Percentiles rank a stretch among this genome's conserved stretches.
Evolutionary conservation across 2,797 vertebrate genomes (phyloP).

Genomic region (Chiloscyllium punctatum): DNA sequence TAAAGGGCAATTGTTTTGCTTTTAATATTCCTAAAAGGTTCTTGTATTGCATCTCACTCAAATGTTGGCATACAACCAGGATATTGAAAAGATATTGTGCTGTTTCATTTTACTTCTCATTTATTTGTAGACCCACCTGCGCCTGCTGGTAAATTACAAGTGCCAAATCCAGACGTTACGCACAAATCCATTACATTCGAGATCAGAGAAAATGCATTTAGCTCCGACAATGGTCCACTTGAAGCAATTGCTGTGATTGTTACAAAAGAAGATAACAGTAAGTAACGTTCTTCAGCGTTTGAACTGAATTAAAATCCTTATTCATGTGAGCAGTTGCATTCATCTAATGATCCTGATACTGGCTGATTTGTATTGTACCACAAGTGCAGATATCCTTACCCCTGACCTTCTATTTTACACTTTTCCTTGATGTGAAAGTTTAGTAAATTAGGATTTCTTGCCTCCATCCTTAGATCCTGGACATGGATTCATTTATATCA

Average conservation of each 20-base stretch:
- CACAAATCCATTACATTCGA: neutral
- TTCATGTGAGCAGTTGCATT: too few species aligned
- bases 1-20: neutral
- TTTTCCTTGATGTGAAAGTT: neutral
- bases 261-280: neutral
- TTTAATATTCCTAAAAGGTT: neutral
- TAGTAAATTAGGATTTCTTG: neutral
- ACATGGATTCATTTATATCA: neutral
- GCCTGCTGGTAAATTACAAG: neutral
- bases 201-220: neutral
- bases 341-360: neutral
- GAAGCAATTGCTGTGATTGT: constrained; percentile 8
- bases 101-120: neutral
- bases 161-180: neutral
- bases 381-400: neutral
- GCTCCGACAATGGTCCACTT: neutral
- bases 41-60: neutral
- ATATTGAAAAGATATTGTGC: neutral
- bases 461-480: neutral
- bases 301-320: neutral
- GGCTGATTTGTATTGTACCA: neutral
- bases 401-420: neutral
- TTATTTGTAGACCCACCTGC: neutral
- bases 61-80: neutral
- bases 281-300: neutral